Base-by-base conservation (phyloP, 2,113 vertebrate species). In the Gavia stellata region DNA sequence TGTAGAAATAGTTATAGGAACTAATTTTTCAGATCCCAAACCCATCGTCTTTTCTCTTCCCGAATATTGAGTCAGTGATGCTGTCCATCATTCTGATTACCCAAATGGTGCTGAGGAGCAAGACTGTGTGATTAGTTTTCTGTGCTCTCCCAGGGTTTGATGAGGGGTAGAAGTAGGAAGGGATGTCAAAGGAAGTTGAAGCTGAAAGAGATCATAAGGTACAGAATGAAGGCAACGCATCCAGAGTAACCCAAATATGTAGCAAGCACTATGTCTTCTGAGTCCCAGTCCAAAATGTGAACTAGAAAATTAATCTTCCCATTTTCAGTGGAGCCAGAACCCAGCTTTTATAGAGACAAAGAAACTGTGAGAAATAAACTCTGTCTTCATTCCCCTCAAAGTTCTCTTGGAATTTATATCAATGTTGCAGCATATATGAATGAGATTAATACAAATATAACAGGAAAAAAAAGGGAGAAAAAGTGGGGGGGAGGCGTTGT, bases 401-500 rank as follows among this genome's bases (percentile, higher is more conserved):
- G 16, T 58, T 49, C 16, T 34, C 10, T 55, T 65, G 63, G 38
- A 33, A 42, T 33, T 40, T 70, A 8, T 40, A 24, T 36, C 29
- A 71, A 5, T n/a, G 15, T 40, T 50, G 18, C 38, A 58, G 5
- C 13, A 44, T 19, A 13, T 50, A 29, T 52, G 12, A 50, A 45
- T 44, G 17, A 56, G 50, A 21, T 31, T 17, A 75, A 65, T 40
- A 45, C 9, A 74, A 56, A 40, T 31, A 25, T 14, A 65, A 71
- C 20, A 49, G 24, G 18, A 63, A 71, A 53, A 33, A 18, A 62
- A 40, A 36, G 18, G 9, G 4, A 14, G 14, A 65, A 49, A 70
- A 36, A 14, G 1, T 19, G 5, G 2, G 10, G 14, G 12, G 6
- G 6, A 17, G 5, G 3, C 15, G 6, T 49, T 26, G 9, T 47